Conservation (phyloP, 2,797 vertebrate species). For the Pangasius krempfi region DNA sequence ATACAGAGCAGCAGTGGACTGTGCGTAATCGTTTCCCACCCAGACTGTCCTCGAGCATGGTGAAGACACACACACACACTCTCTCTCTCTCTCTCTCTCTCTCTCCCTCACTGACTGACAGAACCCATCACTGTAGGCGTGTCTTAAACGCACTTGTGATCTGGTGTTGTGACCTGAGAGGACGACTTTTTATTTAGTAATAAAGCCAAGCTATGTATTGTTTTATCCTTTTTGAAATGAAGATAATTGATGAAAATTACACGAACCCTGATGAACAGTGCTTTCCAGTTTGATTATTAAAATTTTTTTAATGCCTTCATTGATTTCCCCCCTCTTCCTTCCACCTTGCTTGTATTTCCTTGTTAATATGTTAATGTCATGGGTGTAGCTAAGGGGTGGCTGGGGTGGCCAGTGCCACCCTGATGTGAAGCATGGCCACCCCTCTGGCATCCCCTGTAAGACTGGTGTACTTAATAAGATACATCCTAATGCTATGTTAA, state of each 20-base stretch:
- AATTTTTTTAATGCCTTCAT: background rate
- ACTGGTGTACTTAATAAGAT: background rate
- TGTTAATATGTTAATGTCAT: background rate
- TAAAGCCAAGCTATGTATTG: background rate
- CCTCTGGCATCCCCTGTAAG: background rate
- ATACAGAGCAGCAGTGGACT: background rate
- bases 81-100: background rate
- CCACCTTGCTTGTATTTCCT: background rate
- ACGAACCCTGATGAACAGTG: background rate
- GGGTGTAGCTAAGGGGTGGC: background rate
- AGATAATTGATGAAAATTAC: background rate
- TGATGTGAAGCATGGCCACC: background rate
- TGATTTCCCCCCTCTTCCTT: background rate
- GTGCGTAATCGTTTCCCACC: conserved; percentile 9
- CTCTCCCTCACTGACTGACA: background rate
- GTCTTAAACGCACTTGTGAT: background rate
- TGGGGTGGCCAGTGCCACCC: background rate
- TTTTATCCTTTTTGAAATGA: background rate
- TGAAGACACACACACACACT: background rate
- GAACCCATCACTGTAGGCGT: background rate
- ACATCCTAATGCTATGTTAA: background rate
- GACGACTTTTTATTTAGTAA: background rate
- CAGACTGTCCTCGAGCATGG: background rate
- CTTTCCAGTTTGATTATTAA: background rate
- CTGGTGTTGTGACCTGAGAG: no score